phyloP scores from a whole-genome alignment of 2,888 invertebrate genomes.

The Callinectes sapidus region DNA sequence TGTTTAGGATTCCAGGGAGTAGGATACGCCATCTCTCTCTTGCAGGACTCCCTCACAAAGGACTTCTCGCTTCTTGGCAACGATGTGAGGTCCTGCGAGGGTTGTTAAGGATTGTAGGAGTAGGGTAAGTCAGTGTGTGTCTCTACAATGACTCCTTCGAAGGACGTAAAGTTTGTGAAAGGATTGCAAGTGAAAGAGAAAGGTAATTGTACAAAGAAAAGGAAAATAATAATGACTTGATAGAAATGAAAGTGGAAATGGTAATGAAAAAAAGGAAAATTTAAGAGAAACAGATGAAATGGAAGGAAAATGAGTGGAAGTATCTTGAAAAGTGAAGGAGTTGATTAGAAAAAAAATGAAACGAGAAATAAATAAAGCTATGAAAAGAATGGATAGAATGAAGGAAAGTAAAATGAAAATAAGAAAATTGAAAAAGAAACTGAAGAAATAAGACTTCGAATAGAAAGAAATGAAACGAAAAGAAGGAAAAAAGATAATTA shows the following conservation, averaged over 20 bases:
- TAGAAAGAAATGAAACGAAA: neutral
- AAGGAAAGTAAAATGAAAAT: neutral
- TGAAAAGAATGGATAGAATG: neutral
- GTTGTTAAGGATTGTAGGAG: neutral
- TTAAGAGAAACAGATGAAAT: neutral
- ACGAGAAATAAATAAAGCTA: neutral
- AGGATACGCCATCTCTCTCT: too few species aligned
- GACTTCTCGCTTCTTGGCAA: slow-evolving; percentile 69
- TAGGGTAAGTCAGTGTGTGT: too few species aligned
- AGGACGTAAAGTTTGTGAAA: neutral
- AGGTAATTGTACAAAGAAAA: neutral
- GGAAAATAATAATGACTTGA: neutral
- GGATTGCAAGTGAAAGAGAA: neutral
- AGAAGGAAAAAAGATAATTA: neutral
- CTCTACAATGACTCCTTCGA: too few species aligned
- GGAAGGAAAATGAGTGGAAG: neutral
- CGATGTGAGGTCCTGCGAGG: slow-evolving; percentile 65
- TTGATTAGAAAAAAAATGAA: too few species aligned
- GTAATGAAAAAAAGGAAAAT: neutral
- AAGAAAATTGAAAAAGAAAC: neutral
- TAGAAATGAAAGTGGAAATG: neutral
- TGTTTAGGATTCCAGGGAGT: too few species aligned
- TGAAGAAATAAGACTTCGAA: neutral
- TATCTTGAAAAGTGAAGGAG: too few species aligned
- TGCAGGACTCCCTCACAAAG: slow-evolving; percentile 64